A percentile compares a stretch with the other conserved stretches of the same genome.
These are phyloP conservation scores for Fratercula arctica DNA, from an alignment of 2,797 vertebrate genomes.

Conservation along the genomic window DNA sequence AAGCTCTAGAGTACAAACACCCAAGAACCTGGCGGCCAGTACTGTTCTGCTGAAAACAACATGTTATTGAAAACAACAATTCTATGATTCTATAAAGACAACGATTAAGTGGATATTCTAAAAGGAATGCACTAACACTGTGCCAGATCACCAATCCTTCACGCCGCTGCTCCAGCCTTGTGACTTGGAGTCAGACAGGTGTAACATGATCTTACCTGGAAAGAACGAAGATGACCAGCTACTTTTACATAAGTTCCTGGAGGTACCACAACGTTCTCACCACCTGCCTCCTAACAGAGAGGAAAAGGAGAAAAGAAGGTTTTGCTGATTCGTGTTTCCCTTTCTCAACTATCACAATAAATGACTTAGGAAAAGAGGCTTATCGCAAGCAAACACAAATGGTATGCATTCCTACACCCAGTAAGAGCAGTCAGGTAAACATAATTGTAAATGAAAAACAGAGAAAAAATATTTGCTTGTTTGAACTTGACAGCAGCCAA, in stretches of 20 bases:
- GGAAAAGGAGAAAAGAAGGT: background rate
- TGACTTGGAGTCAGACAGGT: background rate
- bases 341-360: background rate
- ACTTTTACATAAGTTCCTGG: constrained; percentile 95
- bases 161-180: background rate
- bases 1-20: background rate
- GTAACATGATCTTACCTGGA: constrained; percentile 81
- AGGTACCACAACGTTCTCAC: constrained; percentile 89
- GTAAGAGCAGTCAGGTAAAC: background rate
- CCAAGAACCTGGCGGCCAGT: background rate
- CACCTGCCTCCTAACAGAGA: constrained; percentile 81
- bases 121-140: background rate
- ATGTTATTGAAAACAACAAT: background rate
- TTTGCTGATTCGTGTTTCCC: background rate
- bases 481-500: background rate
- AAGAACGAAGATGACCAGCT: constrained; percentile 92
- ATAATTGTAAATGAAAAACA: background rate
- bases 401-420: rapidly evolving
- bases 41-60: background rate
- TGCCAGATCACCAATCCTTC: background rate
- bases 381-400: background rate
- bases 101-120: background rate
- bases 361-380: background rate
- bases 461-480: background rate
- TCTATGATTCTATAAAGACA: background rate